Evolutionary conservation across 2,797 vertebrate species (phyloP).

Genomic region (Ptychadena robeensis): DNA sequence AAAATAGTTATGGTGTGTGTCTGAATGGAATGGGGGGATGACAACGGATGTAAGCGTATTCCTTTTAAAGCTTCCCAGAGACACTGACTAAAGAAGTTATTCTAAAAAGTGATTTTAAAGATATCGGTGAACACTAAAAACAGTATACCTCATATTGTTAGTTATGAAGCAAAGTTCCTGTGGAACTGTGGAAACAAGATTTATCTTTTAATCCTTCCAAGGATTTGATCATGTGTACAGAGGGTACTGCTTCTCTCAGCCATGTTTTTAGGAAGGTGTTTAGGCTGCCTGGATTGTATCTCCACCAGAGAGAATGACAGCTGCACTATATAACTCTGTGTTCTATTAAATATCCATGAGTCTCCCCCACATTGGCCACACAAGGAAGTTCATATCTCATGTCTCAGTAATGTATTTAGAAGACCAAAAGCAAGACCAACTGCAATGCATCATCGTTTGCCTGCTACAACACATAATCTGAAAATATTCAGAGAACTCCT

Average conservation of each 20-base stretch:
- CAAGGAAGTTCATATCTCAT: constrained; percentile 8
- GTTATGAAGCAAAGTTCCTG: not conserved
- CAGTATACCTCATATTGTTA: not conserved
- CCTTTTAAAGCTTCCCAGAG: too few species aligned
- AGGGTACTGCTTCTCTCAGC: not conserved
- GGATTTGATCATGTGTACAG: constrained; percentile 16
- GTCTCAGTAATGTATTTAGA: constrained; percentile 7
- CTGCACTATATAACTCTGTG: constrained; percentile 6
- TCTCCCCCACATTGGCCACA: constrained; percentile 43
- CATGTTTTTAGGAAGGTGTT: constrained; percentile 31
- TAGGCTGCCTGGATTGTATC: not conserved
- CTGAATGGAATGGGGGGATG: too few species aligned
- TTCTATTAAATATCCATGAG: constrained; percentile 16
- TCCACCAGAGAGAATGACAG: constrained; percentile 28
- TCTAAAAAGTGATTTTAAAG: too few species aligned
- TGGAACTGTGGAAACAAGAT: not conserved
- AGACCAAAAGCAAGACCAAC: not conserved
- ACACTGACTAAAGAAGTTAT: too few species aligned
- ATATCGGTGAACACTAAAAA: not conserved
- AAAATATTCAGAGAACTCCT: not conserved
- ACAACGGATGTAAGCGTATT: too few species aligned
- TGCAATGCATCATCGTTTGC: not conserved
- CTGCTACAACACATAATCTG: not conserved
- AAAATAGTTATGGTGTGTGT: too few species aligned
- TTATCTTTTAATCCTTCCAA: constrained; percentile 23